Conservation (phyloP, 2,113 vertebrate genomes). For the Lamprologus lemairii region DNA sequence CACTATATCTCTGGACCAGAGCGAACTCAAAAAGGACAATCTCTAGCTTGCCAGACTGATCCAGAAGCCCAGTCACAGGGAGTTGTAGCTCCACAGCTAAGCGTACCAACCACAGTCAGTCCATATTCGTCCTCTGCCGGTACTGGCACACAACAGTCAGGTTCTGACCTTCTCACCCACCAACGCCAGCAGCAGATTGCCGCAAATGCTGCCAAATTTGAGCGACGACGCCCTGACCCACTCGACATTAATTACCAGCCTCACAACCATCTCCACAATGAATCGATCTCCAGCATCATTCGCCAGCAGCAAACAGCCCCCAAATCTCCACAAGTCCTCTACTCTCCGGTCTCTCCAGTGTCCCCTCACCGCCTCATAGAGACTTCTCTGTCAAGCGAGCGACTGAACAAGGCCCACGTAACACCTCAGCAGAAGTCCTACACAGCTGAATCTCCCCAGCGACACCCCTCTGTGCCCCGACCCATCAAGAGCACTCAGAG, state of each 20-base stretch:
- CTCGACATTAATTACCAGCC: conserved; percentile 92
- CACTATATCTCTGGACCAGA: conserved; percentile 95
- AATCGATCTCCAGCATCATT: conserved; percentile 88
- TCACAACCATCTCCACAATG: conserved; percentile 83
- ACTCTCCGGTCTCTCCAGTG: conserved; percentile 92
- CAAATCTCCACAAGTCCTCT: conserved; percentile 94
- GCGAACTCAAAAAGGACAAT: conserved; percentile 88
- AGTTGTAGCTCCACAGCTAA: conserved; percentile 83
- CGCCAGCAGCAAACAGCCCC: conserved; percentile 77
- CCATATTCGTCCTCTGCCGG: conserved; percentile 85
- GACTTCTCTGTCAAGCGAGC: conserved; percentile 84
- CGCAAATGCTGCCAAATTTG: conserved; percentile 79
- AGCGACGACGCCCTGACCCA: conserved; percentile 89
- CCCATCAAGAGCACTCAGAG: conserved; percentile 96
- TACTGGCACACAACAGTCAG: conserved; percentile 74
- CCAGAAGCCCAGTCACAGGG: conserved; percentile 83
- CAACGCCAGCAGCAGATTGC: conserved; percentile 72
- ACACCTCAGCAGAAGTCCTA: conserved; percentile 96
- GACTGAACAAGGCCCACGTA: conserved; percentile 94
- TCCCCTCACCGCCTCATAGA: conserved; percentile 91
- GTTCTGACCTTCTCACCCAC: conserved; percentile 72
- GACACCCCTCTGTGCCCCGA: conserved; percentile 87
- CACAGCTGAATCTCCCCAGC: conserved; percentile 79
- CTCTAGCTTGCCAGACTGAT: conserved; percentile 93
- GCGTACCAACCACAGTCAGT: conserved; percentile 82